Evolutionary conservation across 2,797 vertebrate species (phyloP), one percentile per base, ranked within the genome.

Genomic region (Rachycentron canadum): DNA sequence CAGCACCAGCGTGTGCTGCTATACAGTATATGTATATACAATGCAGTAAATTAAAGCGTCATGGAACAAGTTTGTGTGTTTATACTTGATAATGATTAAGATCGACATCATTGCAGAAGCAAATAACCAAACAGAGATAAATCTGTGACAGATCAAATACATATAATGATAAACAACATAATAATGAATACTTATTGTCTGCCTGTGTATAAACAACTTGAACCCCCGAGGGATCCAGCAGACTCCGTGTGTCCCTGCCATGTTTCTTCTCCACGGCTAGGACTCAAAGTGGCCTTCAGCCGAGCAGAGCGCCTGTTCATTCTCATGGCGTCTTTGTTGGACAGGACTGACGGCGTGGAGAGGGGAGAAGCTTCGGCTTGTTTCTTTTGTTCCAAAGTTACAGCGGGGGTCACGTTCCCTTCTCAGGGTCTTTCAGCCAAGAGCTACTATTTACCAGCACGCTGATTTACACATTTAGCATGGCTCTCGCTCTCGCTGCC

Each of bases 401-500:
- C 87, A 82, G 73, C 16, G 7, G 73, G 79, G 89, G 89, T 91
- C 90, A 87, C 43, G 65, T 85, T 87, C 84, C 73, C 81, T 84
- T 88, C 74, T 71, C 78, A 65, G 69, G 78, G 72, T 59, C 71
- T 80, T 85, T 88, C 81, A 87, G 86, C 81, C 69, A 28, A 80
- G 70, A 76, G 66, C 45, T 36, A 8, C 61, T 82, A 83, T 92
- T 90, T 89, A 89, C 73, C 84, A 86, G 87, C 76, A 81, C 19
- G 72, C 79, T 87, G 89, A 93, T 89, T 92, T 92, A 86, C 79
- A 86, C 89, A 76, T 88, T 91, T 81, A 85, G 72, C 85, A 85
- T 61, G 78, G 78, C 70, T 82, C 69, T 83, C 58, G 68, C 69
- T 82, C 69, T 83, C 58, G 68, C 69, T 79, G 82, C 78, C 70